Evolutionary conservation across 2,113 vertebrate genomes (phyloP).

Genomic region (Butorides virescens): DNA sequence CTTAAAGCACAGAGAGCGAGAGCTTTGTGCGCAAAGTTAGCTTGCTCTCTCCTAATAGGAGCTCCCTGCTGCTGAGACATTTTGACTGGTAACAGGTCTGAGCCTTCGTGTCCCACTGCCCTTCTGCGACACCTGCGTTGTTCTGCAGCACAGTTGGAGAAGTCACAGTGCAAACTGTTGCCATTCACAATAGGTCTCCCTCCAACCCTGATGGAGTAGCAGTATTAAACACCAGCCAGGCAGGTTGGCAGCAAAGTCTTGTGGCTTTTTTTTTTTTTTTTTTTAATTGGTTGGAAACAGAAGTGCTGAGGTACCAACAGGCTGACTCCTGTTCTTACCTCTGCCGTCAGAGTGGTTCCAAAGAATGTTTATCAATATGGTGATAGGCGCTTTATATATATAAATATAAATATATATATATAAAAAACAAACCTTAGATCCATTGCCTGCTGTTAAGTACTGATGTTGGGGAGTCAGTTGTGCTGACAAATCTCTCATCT

Average conservation of each 20-base stretch:
- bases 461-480: background rate
- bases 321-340: constrained; percentile 7
- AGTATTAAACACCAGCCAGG: background rate
- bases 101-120: background rate
- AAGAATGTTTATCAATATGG: constrained; percentile 38
- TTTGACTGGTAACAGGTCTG: background rate
- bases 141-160: background rate
- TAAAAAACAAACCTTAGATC: constrained; percentile 25
- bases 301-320: constrained; percentile 10
- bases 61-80: constrained; percentile 22
- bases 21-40: background rate
- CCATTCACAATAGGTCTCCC: background rate
- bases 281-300: background rate
- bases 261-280: background rate
- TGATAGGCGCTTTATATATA: constrained; percentile 30
- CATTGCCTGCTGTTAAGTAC: constrained; percentile 33
- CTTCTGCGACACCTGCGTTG: background rate
- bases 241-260: background rate
- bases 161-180: background rate
- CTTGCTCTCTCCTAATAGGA: background rate
- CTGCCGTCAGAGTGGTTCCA: constrained; percentile 3
- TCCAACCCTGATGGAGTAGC: background rate
- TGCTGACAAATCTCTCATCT: constrained; percentile 8
- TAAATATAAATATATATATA: constrained; percentile 26
- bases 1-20: constrained; percentile 11